Conservation (phyloP, 2,888 invertebrate genomes). For the Conops quadrifasciatus region DNA sequence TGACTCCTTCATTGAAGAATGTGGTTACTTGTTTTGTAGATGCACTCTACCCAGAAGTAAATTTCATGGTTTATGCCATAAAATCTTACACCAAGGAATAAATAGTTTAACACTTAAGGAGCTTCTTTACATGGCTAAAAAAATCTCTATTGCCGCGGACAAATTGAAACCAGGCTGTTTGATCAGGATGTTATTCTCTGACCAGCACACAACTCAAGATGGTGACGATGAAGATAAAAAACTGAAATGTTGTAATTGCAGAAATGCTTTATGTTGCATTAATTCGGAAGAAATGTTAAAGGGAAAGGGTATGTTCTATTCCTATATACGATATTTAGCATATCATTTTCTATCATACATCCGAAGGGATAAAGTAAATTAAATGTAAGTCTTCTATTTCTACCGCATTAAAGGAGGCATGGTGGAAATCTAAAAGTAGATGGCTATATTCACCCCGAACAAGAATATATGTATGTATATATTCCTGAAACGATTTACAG, state of each 20-base stretch:
- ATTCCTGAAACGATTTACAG: no score
- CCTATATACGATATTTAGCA: no score
- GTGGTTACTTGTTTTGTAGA: slow-evolving; percentile 55
- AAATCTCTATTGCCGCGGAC: slow-evolving; percentile 55
- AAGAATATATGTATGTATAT: no score
- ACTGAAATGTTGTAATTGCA: slow-evolving; percentile 57
- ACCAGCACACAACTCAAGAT: slow-evolving; percentile 33
- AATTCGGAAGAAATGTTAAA: slow-evolving; percentile 57
- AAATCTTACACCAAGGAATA: slow-evolving; percentile 57
- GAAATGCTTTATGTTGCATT: slow-evolving; percentile 51
- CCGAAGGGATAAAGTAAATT: no score
- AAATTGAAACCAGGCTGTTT: slow-evolving; percentile 56
- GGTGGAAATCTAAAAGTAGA: no score
- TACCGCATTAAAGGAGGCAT: no score
- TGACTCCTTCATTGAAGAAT: slow-evolving; percentile 56
- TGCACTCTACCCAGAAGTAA: slow-evolving; percentile 54
- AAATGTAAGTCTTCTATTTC: no score
- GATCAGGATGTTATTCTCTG: slow-evolving; percentile 51
- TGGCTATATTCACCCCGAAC: no score
- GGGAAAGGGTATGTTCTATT: slow-evolving; percentile 52
- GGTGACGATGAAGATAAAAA: slow-evolving; percentile 28
- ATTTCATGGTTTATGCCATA: slow-evolving; percentile 57
- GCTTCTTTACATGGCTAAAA: slow-evolving; percentile 57
- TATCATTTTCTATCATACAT: no score
- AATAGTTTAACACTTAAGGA: slow-evolving; percentile 54